Evolutionary conservation across 37 sponge, comb jelly and placozoan species (phyloP), one percentile per base, ranked within the genome.

Genomic region (Cliona cf. orientalis): DNA sequence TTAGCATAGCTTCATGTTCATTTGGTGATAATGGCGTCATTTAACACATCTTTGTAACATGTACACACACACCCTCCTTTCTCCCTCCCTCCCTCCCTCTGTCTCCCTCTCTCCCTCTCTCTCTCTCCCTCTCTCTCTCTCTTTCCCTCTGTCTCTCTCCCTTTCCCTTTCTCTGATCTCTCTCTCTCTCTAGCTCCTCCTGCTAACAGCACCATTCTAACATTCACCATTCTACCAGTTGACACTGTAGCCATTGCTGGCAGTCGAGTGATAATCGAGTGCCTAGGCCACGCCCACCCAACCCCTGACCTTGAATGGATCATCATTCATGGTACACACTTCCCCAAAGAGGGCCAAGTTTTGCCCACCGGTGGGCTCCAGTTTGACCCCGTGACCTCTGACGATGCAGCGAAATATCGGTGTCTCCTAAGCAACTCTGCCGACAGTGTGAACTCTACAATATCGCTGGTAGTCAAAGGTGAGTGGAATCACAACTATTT

Each of bases 401-500:
- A 14, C 28, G 39, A 57, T n/a, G 57, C 35, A 17, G 75, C 59
- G 2, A 17, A 2, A 28, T 74, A 74, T 17, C 32, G 57, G 2
- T 74, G 75, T 28, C 31, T 66, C 19, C 35, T 36, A 2, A 21
- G 32, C 19, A 66, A 66, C 36, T 4, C 35, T 74, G 59, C 25
- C 1, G 75, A 59, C 2, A 14, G 14, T 21, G 26, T 49, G 14
- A 26, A 2, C 34, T 21, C 33, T 49, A n/a, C 28, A 1, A 59
- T 38, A 29, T 17, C 32, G 3, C 37, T 74, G 12, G 35, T 17
- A 4, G 59, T 74, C 39, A 35, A 57, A 57, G 75, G 75, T 74
- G 53, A 5, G 75, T 9, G 23, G 7, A 19, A 22, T 7, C n/a
- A n/a, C n/a, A n/a, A n/a, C n/a, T n/a, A n/a, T n/a, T n/a, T n/a